A percentile compares a stretch with the other conserved stretches of the same genome.
Evolutionary conservation across 2,113 vertebrate species (phyloP).

Genomic region (Menidia beryllina): DNA sequence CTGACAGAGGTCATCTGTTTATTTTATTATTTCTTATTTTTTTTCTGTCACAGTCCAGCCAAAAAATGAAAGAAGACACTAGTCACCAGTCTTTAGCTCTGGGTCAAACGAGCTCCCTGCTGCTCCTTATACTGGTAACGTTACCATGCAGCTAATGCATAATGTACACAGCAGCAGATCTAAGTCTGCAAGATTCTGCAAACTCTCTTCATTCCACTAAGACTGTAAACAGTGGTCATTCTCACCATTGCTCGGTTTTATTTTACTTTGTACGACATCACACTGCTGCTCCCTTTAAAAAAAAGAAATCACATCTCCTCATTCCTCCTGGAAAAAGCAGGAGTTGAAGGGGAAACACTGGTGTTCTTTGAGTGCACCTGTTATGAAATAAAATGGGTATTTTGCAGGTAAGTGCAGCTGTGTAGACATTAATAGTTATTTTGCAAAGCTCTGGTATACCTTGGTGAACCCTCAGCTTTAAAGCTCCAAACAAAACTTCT

Average conservation of each 20-base stretch:
- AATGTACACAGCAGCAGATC: neutral
- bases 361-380: neutral
- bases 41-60: neutral
- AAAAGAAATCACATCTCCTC: neutral
- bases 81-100: neutral
- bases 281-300: neutral
- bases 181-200: slow-evolving; percentile 6
- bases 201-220: slow-evolving; percentile 8
- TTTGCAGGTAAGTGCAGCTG: neutral
- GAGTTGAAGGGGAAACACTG: neutral
- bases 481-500: neutral
- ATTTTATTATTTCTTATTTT: neutral
- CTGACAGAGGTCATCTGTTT: neutral
- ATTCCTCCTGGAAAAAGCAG: neutral
- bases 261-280: neutral
- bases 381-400: neutral
- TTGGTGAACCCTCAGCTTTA: neutral
- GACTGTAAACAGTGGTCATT: neutral
- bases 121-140: neutral
- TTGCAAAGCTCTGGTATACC: neutral
- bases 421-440: neutral
- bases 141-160: slow-evolving; percentile 1
- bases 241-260: neutral
- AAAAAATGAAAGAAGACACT: neutral
- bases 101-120: slow-evolving; percentile 2